Percentiles rank a stretch among this genome's conserved stretches.
Evolutionary conservation across 53 echinoderm and acorn worm species (phyloP).

Genomic region (Paelopatides confundens): DNA sequence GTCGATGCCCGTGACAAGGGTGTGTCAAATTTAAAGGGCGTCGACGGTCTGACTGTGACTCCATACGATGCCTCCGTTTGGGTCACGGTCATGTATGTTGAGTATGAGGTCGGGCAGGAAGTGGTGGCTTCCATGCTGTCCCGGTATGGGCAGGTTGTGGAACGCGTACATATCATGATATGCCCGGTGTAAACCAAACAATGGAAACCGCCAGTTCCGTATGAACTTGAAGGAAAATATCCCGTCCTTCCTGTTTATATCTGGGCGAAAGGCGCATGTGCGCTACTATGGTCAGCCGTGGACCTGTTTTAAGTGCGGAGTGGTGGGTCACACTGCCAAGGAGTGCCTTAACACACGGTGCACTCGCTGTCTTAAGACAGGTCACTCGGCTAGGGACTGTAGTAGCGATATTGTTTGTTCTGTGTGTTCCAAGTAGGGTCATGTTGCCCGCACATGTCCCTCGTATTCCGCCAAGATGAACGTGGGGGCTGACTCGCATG

Average conservation of each 20-base stretch:
- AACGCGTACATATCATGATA: not conserved
- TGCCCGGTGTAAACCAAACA: not conserved
- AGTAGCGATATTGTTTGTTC: too few relatives aligned
- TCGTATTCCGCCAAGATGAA: too few relatives aligned
- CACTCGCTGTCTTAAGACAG: not conserved
- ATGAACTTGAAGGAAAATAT: not conserved
- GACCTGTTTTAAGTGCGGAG: conserved; percentile 2
- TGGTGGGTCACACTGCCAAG: not conserved
- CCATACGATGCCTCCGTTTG: not conserved
- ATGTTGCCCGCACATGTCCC: too few relatives aligned
- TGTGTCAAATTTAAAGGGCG: not conserved
- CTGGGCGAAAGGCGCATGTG: not conserved
- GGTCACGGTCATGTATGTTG: not conserved
- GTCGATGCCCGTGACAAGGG: not conserved
- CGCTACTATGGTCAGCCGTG: not conserved
- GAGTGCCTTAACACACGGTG: not conserved
- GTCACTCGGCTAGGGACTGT: too few relatives aligned
- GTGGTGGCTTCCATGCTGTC: not conserved
- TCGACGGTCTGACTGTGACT: not conserved
- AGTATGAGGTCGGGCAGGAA: not conserved
- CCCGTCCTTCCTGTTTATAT: not conserved
- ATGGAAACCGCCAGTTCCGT: not conserved
- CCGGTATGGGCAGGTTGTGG: too few relatives aligned
- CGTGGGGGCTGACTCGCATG: too few relatives aligned
- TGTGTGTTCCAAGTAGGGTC: too few relatives aligned